A percentile compares a stretch with the other conserved stretches of the same genome.
Evolutionary conservation across 2,797 vertebrate species (phyloP).

Genomic region (Petrocephalus schoutedeni): DNA sequence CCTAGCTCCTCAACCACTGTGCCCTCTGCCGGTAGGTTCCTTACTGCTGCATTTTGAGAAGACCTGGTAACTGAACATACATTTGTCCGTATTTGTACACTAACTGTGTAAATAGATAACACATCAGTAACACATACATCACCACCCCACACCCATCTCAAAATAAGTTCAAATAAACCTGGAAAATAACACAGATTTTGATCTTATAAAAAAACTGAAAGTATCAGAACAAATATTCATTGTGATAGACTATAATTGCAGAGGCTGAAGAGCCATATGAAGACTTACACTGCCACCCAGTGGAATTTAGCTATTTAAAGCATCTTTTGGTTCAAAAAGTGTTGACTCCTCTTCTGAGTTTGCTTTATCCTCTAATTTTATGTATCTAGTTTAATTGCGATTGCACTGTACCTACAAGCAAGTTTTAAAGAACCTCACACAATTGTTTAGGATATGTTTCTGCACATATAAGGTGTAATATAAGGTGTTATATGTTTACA

Average conservation of each 20-base stretch:
- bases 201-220: neutral
- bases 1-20: neutral
- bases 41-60: neutral
- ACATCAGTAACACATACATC: neutral
- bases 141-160: neutral
- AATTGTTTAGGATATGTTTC: neutral
- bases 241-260: neutral
- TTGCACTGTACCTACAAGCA: neutral
- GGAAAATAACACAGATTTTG: neutral
- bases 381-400: neutral
- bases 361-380: neutral
- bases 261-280: neutral
- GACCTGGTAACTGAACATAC: neutral
- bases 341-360: neutral
- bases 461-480: neutral
- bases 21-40: neutral
- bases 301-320: neutral
- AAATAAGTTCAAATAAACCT: neutral
- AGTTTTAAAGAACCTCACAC: neutral
- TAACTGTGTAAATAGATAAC: neutral
- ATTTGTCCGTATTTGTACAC: neutral
- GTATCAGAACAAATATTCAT: neutral
- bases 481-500: neutral
- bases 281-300: constrained; percentile 19
- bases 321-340: neutral